Conservation (phyloP, 2,888 invertebrate genomes). For the Ichneumoninae sp. region DNA sequence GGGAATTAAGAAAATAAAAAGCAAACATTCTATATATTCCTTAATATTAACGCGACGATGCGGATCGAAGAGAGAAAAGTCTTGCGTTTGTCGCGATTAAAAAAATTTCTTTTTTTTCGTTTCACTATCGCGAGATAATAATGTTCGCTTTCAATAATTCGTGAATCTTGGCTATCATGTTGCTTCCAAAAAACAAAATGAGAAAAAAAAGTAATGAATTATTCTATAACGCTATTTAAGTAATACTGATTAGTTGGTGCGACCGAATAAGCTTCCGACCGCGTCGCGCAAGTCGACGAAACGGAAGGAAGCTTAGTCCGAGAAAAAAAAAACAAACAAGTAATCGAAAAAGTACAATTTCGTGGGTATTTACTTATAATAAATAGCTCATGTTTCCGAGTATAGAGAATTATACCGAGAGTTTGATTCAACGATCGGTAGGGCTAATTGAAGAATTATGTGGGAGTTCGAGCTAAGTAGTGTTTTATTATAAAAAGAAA, state of each 20-base stretch:
- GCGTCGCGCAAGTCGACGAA: slow-evolving; percentile 43
- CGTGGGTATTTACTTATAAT: slow-evolving; percentile 48
- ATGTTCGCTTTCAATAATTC: slow-evolving; percentile 58
- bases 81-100: slow-evolving; percentile 21
- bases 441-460: slow-evolving; percentile 7
- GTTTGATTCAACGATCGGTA: slow-evolving; percentile 21
- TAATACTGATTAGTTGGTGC: slow-evolving; percentile 65
- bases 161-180: slow-evolving; percentile 61
- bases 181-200: slow-evolving; percentile 59
- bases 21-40: slow-evolving; percentile 13
- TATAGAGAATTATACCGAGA: slow-evolving; percentile 26
- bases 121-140: slow-evolving; percentile 38
- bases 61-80: slow-evolving; percentile 16
- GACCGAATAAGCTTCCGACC: slow-evolving; percentile 60
- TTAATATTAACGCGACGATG: slow-evolving; percentile 24
- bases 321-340: slow-evolving; percentile 47
- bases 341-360: slow-evolving; percentile 66
- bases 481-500: slow-evolving; percentile 25
- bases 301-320: slow-evolving; percentile 55
- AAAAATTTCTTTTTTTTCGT: slow-evolving; percentile 24
- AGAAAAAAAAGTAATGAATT: slow-evolving; percentile 43
- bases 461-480: slow-evolving; percentile 30
- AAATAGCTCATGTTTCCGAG: slow-evolving; percentile 47
- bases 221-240: slow-evolving; percentile 61
- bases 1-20: slow-evolving; percentile 21